A percentile compares a stretch with the other conserved stretches of the same genome.
phyloP scores from a whole-genome alignment of 2,113 vertebrate species.

The Nycticebus coucang region DNA sequence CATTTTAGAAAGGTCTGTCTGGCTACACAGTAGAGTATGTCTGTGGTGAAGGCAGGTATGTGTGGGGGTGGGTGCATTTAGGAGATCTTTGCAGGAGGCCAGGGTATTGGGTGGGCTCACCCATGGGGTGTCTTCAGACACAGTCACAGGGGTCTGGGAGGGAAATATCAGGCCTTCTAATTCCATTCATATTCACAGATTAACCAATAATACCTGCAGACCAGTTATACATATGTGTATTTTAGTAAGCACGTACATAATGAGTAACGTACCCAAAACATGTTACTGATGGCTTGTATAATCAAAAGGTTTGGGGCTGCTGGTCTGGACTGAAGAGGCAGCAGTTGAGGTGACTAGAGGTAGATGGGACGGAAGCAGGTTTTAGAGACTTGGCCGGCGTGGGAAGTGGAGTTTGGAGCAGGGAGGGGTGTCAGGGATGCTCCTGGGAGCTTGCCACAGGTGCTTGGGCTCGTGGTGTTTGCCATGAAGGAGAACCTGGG shows the following conservation, averaged over 20 bases:
- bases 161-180: neutral
- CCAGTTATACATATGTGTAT: neutral
- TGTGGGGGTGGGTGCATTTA: neutral
- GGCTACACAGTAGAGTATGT: neutral
- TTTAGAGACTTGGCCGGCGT: neutral
- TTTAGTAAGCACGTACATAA: neutral
- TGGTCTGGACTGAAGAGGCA: neutral
- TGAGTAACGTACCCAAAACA: neutral
- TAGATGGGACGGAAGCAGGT: neutral
- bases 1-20: neutral
- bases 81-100: neutral
- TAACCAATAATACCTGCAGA: neutral
- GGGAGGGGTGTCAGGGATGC: neutral
- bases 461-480: neutral
- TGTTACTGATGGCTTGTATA: neutral
- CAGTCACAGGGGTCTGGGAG: neutral
- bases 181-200: slow-evolving; percentile 11
- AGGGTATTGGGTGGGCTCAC: neutral
- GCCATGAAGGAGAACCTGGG: neutral
- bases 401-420: neutral
- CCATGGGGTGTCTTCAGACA: neutral
- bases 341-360: neutral
- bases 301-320: neutral
- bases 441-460: neutral
- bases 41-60: neutral